Base-by-base conservation (phyloP, 1,140 invertebrate genomes). In the Drosophila persimilis region DNA sequence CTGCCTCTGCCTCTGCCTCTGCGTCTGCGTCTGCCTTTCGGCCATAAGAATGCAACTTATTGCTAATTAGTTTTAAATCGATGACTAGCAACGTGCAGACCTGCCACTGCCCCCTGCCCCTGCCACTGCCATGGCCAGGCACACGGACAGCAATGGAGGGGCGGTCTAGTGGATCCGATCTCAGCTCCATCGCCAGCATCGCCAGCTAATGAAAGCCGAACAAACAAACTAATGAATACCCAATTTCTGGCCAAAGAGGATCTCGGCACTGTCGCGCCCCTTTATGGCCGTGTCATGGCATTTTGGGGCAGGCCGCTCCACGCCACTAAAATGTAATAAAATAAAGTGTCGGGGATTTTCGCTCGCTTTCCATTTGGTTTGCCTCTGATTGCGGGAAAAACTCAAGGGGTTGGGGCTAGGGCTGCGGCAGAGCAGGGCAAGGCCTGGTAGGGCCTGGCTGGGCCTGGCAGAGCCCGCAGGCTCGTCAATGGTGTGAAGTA, bases 31-130 rank as follows among this genome's bases (percentile, higher is more conserved):
- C 47, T 64, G 52, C 44, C 31, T 29, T 15, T 46, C 8, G n/a
- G 11, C 39, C 58, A 22, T 52, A 44, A 48, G 26, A 72, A 39
- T 63, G 64, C 51, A 90, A 86, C 65, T 77, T 73, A 64, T 80
- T 86, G 77, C 73, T 89, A 89, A 89, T 89, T 89, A 81, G 86
- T 76, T 81, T 79, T 73, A 81, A 84, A 90, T 90, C 86, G 78
- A 89, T 86, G 78, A 66, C 75, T 64, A 74, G 43, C 44, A 58
- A 72, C 69, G 65, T 74, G 70, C 58, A 60, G 46, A 65, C 31
- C 53, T 54, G 24, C 24, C 29, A 57, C 43, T 55, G 41, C 6
- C 24, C 26, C 26, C 15, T 50, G 17, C 4, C 35, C 2, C 3
- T 1, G 22, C 24, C 67, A 52, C 15, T 59, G 58, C 31, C 48